These are phyloP conservation scores for Smittia sp. DNA, from an alignment of 2,888 invertebrate species.

Conservation along the genomic window DNA sequence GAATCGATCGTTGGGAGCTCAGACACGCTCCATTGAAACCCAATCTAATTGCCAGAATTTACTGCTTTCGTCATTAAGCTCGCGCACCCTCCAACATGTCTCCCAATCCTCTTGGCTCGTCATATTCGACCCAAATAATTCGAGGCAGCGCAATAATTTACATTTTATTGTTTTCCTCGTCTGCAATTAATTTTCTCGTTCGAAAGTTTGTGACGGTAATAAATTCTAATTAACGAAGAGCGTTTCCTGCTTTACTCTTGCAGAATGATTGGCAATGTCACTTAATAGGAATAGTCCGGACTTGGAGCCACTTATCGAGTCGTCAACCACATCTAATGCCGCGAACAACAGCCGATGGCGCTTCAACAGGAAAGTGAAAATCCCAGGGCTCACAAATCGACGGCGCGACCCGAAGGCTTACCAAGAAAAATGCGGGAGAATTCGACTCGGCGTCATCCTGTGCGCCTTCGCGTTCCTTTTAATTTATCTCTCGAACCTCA, in stretches of 20 bases:
- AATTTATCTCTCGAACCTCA: slow-evolving; percentile 26
- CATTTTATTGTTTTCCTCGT: too few species aligned
- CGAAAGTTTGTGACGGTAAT: too few species aligned
- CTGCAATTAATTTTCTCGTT: too few species aligned
- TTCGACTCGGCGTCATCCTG: slow-evolving; percentile 2
- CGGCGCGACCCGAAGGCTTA: slow-evolving; percentile 20
- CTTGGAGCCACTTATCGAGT: slow-evolving; percentile 32
- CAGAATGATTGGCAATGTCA: slow-evolving; percentile 39
- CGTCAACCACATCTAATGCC: not conserved
- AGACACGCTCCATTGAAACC: too few species aligned
- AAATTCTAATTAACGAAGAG: too few species aligned
- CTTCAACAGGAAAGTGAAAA: slow-evolving; percentile 22
- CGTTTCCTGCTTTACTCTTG: too few species aligned
- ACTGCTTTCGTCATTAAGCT: too few species aligned
- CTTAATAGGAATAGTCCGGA: slow-evolving; percentile 7
- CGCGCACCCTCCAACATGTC: too few species aligned
- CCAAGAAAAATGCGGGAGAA: slow-evolving; percentile 20
- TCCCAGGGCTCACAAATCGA: not conserved
- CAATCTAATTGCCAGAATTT: too few species aligned
- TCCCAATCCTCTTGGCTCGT: not conserved
- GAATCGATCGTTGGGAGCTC: too few species aligned
- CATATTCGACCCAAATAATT: too few species aligned
- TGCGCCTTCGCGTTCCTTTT: slow-evolving; percentile 20
- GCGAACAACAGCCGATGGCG: slow-evolving; percentile 22
- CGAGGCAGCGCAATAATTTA: too few species aligned